Percentiles rank a stretch among this genome's conserved stretches.
These are phyloP conservation scores for Lasioglossum malachurum DNA, from an alignment of 2,888 invertebrate species.

Conservation along the genomic window DNA sequence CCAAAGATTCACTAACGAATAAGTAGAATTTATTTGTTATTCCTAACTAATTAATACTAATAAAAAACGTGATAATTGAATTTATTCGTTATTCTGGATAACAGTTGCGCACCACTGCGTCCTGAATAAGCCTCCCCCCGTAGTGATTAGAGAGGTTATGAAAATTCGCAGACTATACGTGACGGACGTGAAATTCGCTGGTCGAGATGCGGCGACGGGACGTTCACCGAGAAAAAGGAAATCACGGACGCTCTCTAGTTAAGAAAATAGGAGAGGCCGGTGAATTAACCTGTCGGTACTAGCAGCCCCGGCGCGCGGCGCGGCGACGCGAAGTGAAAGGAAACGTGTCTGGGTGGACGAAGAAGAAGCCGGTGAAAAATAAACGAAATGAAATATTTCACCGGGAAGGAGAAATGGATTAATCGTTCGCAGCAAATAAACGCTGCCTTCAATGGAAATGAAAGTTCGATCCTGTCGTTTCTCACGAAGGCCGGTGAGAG, in stretches of 20 bases:
- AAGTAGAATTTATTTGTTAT: too few relatives aligned
- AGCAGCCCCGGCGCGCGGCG: neutral
- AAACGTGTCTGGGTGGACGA: constrained; percentile 41
- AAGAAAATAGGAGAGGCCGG: constrained; percentile 37
- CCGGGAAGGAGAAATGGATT: constrained; percentile 62
- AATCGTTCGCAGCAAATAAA: constrained; percentile 54
- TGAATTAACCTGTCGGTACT: constrained; percentile 49
- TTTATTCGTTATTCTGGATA: too few relatives aligned
- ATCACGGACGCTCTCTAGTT: constrained; percentile 30
- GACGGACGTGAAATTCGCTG: neutral
- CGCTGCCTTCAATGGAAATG: constrained; percentile 56
- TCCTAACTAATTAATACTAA: too few relatives aligned
- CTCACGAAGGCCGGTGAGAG: neutral
- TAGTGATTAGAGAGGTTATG: neutral
- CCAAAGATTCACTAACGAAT: too few relatives aligned
- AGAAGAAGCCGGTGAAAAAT: constrained; percentile 37
- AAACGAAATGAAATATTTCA: constrained; percentile 36
- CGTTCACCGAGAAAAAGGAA: constrained; percentile 27
- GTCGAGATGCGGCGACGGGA: neutral
- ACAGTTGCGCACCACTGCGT: neutral
- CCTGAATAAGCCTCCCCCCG: neutral
- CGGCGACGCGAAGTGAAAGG: constrained; percentile 62
- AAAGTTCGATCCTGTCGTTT: constrained; percentile 56
- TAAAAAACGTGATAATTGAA: too few relatives aligned
- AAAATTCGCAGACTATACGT: neutral